Conservation (phyloP, 2,113 vertebrate genomes). For the Crotalus viridis region DNA sequence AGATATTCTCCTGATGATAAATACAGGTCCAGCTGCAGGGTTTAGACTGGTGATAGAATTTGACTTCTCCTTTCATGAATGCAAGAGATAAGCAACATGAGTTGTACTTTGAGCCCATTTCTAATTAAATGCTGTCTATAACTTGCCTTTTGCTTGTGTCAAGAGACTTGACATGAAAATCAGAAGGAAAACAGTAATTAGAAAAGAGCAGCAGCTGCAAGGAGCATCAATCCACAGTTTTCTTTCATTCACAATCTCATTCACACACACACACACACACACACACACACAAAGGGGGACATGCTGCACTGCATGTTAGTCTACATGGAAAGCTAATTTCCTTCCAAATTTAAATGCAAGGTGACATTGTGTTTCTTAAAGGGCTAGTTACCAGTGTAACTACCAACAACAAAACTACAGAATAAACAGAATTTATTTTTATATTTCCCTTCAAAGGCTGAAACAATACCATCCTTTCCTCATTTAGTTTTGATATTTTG, state of each 20-base stretch:
- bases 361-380: neutral
- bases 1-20: neutral
- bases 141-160: constrained; percentile 7
- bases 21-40: neutral
- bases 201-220: neutral
- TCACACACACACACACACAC: neutral
- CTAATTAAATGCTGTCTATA: constrained; percentile 7
- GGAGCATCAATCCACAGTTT: neutral
- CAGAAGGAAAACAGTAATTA: constrained; percentile 13
- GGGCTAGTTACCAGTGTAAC: neutral
- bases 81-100: neutral
- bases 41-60: neutral
- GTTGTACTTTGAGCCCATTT: neutral
- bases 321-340: neutral
- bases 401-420: neutral
- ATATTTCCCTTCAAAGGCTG: neutral
- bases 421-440: neutral
- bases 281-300: neutral
- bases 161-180: neutral
- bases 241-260: neutral
- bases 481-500: neutral
- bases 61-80: neutral
- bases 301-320: neutral
- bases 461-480: neutral
- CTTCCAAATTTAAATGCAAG: constrained; percentile 1